Evolutionary conservation across 1,140 invertebrate species (phyloP).

Genomic region (Phymastichus coffea): DNA sequence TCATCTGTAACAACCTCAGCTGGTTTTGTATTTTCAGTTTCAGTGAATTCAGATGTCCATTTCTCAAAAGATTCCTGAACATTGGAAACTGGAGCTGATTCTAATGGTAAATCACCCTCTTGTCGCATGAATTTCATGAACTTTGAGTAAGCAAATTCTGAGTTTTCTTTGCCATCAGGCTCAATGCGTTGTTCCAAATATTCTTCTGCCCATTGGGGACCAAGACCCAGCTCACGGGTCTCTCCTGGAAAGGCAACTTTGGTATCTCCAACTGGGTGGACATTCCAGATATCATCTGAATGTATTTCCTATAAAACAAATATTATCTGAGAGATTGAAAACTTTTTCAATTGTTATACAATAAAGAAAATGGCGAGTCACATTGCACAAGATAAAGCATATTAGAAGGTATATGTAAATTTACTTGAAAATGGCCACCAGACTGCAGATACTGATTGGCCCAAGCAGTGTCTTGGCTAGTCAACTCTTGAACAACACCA

Average conservation of each 20-base stretch:
- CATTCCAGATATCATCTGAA: conserved; percentile 51
- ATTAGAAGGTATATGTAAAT: too few relatives aligned
- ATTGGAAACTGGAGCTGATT: conserved; percentile 47
- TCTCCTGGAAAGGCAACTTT: conserved; percentile 34
- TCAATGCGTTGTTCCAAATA: conserved; percentile 60
- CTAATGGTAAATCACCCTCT: conserved; percentile 64
- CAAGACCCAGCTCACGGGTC: conserved; percentile 53
- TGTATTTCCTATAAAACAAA: conserved; percentile 47
- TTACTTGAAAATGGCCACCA: conserved; percentile 61
- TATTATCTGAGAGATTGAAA: background rate
- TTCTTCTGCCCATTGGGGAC: conserved; percentile 62
- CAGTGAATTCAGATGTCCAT: conserved; percentile 53
- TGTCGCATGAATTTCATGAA: conserved; percentile 86
- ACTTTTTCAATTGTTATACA: conserved; percentile 4
- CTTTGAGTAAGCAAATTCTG: conserved; percentile 73
- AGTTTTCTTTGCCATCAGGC: conserved; percentile 56
- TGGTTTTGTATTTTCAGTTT: conserved; percentile 35
- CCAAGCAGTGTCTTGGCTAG: conserved; percentile 56
- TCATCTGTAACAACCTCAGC: conserved; percentile 42
- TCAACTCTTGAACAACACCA: conserved; percentile 57
- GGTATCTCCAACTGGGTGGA: conserved; percentile 28
- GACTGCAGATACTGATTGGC: conserved; percentile 61
- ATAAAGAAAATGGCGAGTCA: background rate
- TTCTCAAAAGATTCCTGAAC: conserved; percentile 46
- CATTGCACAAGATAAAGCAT: background rate